A percentile compares a stretch with the other conserved stretches of the same genome.
phyloP scores from a whole-genome alignment of 2,113 vertebrate genomes.

The Mionectes macconnelli region DNA sequence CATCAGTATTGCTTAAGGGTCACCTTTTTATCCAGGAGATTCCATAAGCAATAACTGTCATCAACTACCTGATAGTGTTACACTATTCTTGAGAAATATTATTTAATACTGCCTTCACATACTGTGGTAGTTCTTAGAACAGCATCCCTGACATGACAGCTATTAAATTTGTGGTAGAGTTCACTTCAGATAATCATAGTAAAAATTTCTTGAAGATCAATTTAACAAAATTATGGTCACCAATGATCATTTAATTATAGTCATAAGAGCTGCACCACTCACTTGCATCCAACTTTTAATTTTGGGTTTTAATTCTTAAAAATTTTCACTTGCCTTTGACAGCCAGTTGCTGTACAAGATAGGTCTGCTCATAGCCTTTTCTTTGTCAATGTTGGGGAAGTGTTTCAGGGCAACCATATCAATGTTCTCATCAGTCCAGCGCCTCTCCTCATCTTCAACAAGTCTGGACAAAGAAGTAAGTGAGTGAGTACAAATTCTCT shows the following conservation, averaged over 20 bases:
- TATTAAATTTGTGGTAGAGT: background rate
- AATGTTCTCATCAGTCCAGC: slow-evolving; percentile 99
- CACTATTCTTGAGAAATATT: background rate
- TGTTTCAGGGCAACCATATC: slow-evolving; percentile 94
- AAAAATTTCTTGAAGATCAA: background rate
- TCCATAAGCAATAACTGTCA: background rate
- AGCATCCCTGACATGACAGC: background rate
- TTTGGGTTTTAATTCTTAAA: fast-evolving
- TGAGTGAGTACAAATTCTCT: background rate
- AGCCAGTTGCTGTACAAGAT: slow-evolving; percentile 99
- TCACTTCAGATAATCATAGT: background rate
- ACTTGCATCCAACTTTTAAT: background rate
- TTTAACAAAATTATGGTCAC: background rate
- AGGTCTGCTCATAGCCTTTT: slow-evolving; percentile 90
- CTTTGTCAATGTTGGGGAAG: slow-evolving; percentile 96
- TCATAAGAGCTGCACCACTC: background rate
- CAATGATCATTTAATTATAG: fast-evolving
- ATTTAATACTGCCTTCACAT: background rate
- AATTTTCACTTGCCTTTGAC: slow-evolving; percentile 83
- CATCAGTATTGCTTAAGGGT: background rate
- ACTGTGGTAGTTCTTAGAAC: background rate
- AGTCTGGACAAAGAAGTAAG: slow-evolving; percentile 74
- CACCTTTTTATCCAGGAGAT: background rate
- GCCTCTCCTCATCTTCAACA: slow-evolving; percentile 94
- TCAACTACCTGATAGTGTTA: background rate